A percentile compares a stretch with the other conserved stretches of the same genome.
These are phyloP conservation scores for Nymphalis polychloros DNA, from an alignment of 2,888 invertebrate species.

Conservation along the genomic window DNA sequence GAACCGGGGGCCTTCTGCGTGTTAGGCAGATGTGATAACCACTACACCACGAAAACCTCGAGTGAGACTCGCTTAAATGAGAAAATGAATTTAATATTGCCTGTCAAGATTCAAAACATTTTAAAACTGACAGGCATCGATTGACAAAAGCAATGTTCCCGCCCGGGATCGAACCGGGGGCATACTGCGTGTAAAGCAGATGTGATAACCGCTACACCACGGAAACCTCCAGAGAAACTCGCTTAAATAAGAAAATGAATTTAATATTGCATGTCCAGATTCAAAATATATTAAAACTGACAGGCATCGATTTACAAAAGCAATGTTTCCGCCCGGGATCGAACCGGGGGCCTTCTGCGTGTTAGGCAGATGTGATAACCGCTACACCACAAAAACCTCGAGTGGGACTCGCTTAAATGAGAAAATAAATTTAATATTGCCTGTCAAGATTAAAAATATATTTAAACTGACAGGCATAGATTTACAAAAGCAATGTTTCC, in stretches of 20 bases:
- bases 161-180: conserved; percentile 94
- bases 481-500: conserved; percentile 80
- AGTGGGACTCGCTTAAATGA: too few relatives aligned
- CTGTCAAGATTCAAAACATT: too few relatives aligned
- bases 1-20: conserved; percentile 95
- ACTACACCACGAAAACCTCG: conserved; percentile 91
- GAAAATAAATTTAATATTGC: too few relatives aligned
- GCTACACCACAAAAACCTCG: conserved; percentile 82
- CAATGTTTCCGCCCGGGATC: conserved; percentile 92
- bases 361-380: conserved; percentile 96
- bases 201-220: conserved; percentile 95
- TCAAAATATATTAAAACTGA: too few relatives aligned
- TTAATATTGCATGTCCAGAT: too few relatives aligned
- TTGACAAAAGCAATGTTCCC: conserved; percentile 80
- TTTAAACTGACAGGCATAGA: too few relatives aligned
- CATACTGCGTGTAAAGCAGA: conserved; percentile 96
- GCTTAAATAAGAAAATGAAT: neutral
- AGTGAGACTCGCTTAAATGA: neutral
- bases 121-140: too few relatives aligned
- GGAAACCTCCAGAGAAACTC: conserved; percentile 77
- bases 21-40: conserved; percentile 96
- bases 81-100: too few relatives aligned
- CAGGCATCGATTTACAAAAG: conserved; percentile 44
- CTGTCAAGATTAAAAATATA: too few relatives aligned
- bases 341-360: conserved; percentile 95